Evolutionary conservation across 2,888 invertebrate species (phyloP), one percentile per base, ranked within the genome.

Genomic region (Hartigia nigra): DNA sequence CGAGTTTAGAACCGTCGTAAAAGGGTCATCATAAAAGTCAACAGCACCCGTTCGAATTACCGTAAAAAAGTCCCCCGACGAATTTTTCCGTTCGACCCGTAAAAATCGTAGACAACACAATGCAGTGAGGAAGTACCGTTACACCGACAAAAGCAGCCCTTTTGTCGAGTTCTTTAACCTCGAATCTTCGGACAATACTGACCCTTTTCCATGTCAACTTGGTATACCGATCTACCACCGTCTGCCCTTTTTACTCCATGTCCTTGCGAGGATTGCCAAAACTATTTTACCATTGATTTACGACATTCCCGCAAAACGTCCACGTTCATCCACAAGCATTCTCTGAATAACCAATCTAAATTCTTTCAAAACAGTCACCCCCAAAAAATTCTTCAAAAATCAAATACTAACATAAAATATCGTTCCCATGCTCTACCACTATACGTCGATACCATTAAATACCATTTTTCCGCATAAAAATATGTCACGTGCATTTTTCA

Each of bases 1-100:
- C 83, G 84, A 88, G 82, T 86, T 84, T 81, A 83, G 78, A 85
- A 80, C 83, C 81, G 85, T 83, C 88, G 84, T 88, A 89, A 89
- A 89, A 86, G 83, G 81, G 80, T 85, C 86, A 81, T 84, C 85
- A 87, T 87, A 85, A 87, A 87, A 87, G 84, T 87, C 87, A 86
- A 87, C 81, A 82, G 85, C 84, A 87, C 83, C 87, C 88, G 87
- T 86, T 88, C 85, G 86, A 87, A 89, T 86, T 81, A 85, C 86
- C 86, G 86, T 88, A 88, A 88, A 89, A 90, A 81, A 87, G 85
- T 76, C 76, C 82, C 76, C 74, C 77, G 76, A 76, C 77, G 75
- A 70, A 75, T 81, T 81, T 78, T 77, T 75, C 72, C 74, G 77
- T 77, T 79, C 69, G 78, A 69, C 72, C 74, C 69, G 74, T 79